These are phyloP conservation scores for Trissolcus japonicus DNA, from an alignment of 2,888 invertebrate genomes.

Conservation along the genomic window DNA sequence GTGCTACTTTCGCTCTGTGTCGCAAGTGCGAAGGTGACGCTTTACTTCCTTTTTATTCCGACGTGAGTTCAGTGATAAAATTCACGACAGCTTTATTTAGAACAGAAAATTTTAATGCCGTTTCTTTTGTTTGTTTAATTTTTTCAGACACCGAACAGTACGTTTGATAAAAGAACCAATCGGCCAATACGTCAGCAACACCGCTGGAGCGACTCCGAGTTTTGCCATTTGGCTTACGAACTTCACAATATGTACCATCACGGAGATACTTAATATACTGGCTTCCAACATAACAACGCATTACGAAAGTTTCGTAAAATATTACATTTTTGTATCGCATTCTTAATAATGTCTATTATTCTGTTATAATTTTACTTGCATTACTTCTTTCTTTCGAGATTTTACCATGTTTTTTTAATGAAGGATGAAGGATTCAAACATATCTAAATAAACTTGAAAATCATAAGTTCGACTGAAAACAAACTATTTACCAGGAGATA, in stretches of 20 bases:
- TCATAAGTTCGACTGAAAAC: too few relatives aligned
- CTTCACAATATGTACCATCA: conserved; percentile 68
- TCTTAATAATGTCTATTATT: too few relatives aligned
- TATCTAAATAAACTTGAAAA: too few relatives aligned
- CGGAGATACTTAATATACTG: conserved; percentile 57
- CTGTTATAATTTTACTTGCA: too few relatives aligned
- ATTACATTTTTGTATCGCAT: too few relatives aligned
- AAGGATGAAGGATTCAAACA: too few relatives aligned
- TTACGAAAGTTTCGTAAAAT: too few relatives aligned
- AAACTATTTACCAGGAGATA: neutral
- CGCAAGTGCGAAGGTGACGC: conserved; percentile 71
- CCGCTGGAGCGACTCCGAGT: conserved; percentile 73
- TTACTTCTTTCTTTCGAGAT: too few relatives aligned
- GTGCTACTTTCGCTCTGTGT: conserved; percentile 62
- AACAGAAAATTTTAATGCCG: neutral
- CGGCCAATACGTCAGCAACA: conserved; percentile 64
- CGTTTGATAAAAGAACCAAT: conserved; percentile 23
- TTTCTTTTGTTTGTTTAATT: neutral
- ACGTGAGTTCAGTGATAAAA: conserved; percentile 63
- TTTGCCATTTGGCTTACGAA: conserved; percentile 71
- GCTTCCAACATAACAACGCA: neutral
- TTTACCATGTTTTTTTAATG: too few relatives aligned
- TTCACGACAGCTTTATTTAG: neutral
- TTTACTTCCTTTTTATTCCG: conserved; percentile 70
- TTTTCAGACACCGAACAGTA: conserved; percentile 31